These are phyloP conservation scores for Brachycybe producta DNA, from an alignment of 2,888 invertebrate genomes.

Conservation along the genomic window DNA sequence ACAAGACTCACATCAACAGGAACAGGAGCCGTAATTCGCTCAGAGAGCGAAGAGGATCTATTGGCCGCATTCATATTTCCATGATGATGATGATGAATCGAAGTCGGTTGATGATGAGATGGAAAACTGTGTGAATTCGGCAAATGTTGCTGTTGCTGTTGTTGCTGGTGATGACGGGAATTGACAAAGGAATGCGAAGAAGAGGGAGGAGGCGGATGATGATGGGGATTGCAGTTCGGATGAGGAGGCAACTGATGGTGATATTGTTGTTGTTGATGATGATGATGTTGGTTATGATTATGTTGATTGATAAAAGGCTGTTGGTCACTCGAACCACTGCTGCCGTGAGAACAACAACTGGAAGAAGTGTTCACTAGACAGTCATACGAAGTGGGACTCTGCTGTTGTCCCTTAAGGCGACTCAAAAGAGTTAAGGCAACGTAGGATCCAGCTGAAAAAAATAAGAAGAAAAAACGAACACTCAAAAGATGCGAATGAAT, in stretches of 20 bases:
- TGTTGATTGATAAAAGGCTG: no score
- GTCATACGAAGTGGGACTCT: background rate
- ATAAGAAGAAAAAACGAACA: slow-evolving; percentile 3
- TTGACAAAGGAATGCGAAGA: no score
- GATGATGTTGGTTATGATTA: no score
- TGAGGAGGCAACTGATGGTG: no score
- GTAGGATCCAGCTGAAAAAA: slow-evolving; percentile 35
- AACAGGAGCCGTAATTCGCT: slow-evolving; percentile 36
- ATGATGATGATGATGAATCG: slow-evolving; percentile 20
- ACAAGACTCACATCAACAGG: slow-evolving; percentile 79
- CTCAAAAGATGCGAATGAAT: no score
- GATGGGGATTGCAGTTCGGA: slow-evolving; percentile 27
- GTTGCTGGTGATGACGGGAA: no score
- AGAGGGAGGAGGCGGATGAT: slow-evolving; percentile 19
- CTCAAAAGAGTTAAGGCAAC: slow-evolving; percentile 39
- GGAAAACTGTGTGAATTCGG: slow-evolving; percentile 18
- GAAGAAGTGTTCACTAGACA: slow-evolving; percentile 31
- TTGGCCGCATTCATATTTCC: slow-evolving; percentile 20
- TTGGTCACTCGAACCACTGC: no score
- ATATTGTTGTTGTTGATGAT: no score
- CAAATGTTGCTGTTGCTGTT: slow-evolving; percentile 23
- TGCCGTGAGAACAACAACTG: no score
- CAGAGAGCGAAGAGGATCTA: no score
- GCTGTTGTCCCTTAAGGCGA: slow-evolving; percentile 24
- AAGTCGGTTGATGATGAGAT: slow-evolving; percentile 21